phyloP scores from a whole-genome alignment of 2,113 vertebrate species.

The Hypocryptadius cinnamomeus region DNA sequence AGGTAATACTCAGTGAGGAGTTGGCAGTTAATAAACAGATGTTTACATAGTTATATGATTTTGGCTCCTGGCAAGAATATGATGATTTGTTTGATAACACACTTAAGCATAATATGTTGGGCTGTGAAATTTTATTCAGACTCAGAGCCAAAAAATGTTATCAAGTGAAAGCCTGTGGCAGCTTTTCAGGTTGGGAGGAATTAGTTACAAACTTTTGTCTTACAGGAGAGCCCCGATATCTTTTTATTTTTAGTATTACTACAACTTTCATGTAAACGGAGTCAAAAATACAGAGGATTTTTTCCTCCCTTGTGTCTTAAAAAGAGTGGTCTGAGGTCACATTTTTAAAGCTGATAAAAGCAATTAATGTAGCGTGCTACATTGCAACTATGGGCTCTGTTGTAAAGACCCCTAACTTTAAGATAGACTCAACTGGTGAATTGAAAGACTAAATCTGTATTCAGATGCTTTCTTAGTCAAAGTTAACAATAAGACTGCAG shows the following conservation, averaged over 20 bases:
- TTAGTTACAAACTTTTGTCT: neutral
- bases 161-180: neutral
- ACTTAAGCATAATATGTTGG: neutral
- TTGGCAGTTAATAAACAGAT: slow-evolving; percentile 18
- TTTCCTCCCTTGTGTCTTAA: neutral
- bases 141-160: neutral
- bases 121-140: slow-evolving; percentile 3
- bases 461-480: neutral
- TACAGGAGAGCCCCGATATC: neutral
- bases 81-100: neutral
- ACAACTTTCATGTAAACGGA: neutral
- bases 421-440: neutral
- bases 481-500: neutral
- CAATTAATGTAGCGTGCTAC: neutral
- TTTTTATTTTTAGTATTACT: neutral
- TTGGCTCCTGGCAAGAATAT: neutral
- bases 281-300: neutral
- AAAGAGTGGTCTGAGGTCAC: neutral
- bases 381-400: fast-evolving
- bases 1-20: neutral
- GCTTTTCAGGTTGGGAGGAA: neutral
- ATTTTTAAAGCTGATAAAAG: neutral
- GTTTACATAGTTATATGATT: neutral
- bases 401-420: neutral
- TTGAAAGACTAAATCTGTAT: neutral